Conservation (phyloP, 2,797 vertebrate species). For the Scleropages formosus region DNA sequence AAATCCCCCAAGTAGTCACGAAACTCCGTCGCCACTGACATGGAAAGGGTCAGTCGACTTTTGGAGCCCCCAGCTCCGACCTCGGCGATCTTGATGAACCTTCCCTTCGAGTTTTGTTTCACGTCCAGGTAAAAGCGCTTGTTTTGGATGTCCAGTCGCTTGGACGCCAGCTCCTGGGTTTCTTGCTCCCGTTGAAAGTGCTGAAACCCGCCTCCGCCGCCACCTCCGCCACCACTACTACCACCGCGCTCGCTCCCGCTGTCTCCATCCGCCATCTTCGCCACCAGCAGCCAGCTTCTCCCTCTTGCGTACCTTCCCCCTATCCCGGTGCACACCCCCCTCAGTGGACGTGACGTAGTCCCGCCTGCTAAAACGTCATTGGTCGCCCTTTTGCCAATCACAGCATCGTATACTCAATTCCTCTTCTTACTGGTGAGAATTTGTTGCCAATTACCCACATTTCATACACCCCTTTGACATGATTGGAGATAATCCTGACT, state of each 20-base stretch:
- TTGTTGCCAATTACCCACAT: slow-evolving; percentile 41
- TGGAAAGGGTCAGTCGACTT: slow-evolving; percentile 85
- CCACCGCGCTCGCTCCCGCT: slow-evolving; percentile 84
- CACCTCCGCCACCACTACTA: slow-evolving; percentile 64
- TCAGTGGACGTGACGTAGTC: slow-evolving; percentile 51
- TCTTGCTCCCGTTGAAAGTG: slow-evolving; percentile 77
- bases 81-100: slow-evolving; percentile 88
- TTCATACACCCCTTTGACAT: background rate
- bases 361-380: slow-evolving; percentile 39
- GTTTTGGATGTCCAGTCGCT: slow-evolving; percentile 81
- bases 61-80: slow-evolving; percentile 87
- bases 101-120: slow-evolving; percentile 82
- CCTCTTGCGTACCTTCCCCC: slow-evolving; percentile 63
- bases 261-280: slow-evolving; percentile 95
- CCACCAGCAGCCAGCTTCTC: slow-evolving; percentile 74
- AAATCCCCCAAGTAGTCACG: slow-evolving; percentile 85
- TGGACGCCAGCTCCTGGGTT: slow-evolving; percentile 79
- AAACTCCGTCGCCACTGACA: slow-evolving; percentile 91
- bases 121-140: slow-evolving; percentile 83
- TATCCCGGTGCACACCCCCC: slow-evolving; percentile 49
- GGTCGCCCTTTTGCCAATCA: slow-evolving; percentile 50
- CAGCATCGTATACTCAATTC: background rate
- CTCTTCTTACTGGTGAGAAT: slow-evolving; percentile 37
- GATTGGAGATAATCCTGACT: slow-evolving; percentile 23
- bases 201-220: slow-evolving; percentile 75